phyloP scores from a whole-genome alignment of 2,888 invertebrate genomes.

The Chrysolina haemoptera region DNA sequence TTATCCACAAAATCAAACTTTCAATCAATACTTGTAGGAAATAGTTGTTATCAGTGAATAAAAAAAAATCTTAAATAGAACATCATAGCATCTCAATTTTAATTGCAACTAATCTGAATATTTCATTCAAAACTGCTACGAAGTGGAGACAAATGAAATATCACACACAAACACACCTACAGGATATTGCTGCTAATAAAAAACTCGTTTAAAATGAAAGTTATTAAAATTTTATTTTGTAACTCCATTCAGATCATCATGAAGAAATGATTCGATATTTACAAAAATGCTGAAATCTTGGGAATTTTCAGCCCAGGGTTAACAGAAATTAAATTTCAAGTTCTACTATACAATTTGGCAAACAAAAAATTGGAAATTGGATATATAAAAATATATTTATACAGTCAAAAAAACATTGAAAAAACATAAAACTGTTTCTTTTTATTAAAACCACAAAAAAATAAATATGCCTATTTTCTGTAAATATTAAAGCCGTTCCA shows the following conservation, averaged over 20 bases:
- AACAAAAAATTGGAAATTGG: conserved; percentile 44
- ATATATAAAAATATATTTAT: conserved; percentile 53
- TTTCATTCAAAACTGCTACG: no score
- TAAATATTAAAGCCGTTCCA: conserved; percentile 49
- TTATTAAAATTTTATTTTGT: conserved; percentile 48
- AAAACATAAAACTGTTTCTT: conserved; percentile 48
- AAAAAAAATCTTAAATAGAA: background rate
- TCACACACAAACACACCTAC: no score
- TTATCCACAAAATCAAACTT: no score
- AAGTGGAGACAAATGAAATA: no score
- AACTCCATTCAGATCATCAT: conserved; percentile 43
- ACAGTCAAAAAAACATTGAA: conserved; percentile 46
- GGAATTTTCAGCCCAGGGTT: conserved; percentile 20
- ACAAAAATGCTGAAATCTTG: conserved; percentile 31
- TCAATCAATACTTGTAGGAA: no score
- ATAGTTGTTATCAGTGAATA: background rate
- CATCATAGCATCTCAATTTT: no score
- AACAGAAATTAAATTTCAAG: background rate
- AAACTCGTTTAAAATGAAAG: conserved; percentile 35
- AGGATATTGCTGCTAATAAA: conserved; percentile 19
- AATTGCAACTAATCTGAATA: no score
- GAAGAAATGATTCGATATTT: conserved; percentile 42
- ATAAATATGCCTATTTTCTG: conserved; percentile 47
- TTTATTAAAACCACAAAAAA: conserved; percentile 46
- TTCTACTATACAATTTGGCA: conserved; percentile 28